These are phyloP conservation scores for Atractosteus spatula DNA, from an alignment of 2,113 vertebrate genomes.

Conservation along the genomic window DNA sequence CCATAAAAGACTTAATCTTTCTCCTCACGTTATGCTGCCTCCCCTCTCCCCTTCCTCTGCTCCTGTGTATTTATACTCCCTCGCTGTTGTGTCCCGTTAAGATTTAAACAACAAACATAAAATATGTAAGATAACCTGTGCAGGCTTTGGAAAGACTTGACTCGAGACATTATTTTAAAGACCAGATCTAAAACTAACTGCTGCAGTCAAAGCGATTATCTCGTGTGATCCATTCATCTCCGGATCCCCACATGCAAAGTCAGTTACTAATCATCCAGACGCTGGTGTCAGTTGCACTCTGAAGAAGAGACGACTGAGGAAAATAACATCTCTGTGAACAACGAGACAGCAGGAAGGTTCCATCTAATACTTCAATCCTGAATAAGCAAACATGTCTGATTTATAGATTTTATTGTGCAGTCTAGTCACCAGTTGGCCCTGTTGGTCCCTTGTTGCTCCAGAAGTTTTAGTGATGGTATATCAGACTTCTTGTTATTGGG, in stretches of 20 bases:
- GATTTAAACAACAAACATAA: slow-evolving; percentile 76
- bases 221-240: slow-evolving; percentile 69
- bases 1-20: slow-evolving; percentile 59
- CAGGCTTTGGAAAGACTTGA: slow-evolving; percentile 58
- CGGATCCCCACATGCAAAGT: slow-evolving; percentile 55
- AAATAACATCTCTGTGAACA: slow-evolving; percentile 64
- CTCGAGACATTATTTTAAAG: slow-evolving; percentile 71
- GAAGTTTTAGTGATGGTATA: too few relatives aligned
- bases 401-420: too few relatives aligned
- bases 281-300: slow-evolving; percentile 49
- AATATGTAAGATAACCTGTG: slow-evolving; percentile 62
- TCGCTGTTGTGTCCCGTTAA: slow-evolving; percentile 63
- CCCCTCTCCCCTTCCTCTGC: slow-evolving; percentile 63
- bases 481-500: too few relatives aligned
- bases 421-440: too few relatives aligned
- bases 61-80: slow-evolving; percentile 66
- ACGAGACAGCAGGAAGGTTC: slow-evolving; percentile 50
- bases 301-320: slow-evolving; percentile 48
- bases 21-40: slow-evolving; percentile 45
- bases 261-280: slow-evolving; percentile 60
- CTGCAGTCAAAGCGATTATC: slow-evolving; percentile 66
- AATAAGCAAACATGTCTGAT: slow-evolving; percentile 50
- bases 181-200: slow-evolving; percentile 58
- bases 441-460: too few relatives aligned
- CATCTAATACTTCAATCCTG: slow-evolving; percentile 34